Percentiles rank a stretch among this genome's conserved stretches.
Conservation (phyloP, 2,113 vertebrate genomes). For the Microtus oregoni region DNA sequence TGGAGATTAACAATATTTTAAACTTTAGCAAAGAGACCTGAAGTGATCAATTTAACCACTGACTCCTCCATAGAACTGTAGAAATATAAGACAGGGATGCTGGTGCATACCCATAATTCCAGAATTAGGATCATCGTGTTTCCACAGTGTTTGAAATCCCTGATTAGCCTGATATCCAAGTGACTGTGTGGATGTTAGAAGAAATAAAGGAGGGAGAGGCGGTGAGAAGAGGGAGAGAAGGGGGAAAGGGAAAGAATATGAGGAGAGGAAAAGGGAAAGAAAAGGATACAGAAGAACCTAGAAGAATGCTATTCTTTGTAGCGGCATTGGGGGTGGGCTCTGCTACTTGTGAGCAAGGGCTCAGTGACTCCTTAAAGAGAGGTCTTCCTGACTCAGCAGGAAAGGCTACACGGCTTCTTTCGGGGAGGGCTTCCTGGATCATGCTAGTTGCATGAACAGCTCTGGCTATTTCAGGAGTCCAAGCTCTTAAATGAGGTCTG, state of each 20-base stretch:
- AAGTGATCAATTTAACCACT: neutral
- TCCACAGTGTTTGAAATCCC: neutral
- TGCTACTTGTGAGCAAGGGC: too few species aligned
- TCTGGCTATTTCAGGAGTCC: too few species aligned
- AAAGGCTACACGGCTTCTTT: too few species aligned
- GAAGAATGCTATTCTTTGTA: too few species aligned
- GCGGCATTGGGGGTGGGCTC: too few species aligned
- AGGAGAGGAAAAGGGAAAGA: too few species aligned
- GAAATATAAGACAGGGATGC: neutral
- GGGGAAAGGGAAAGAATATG: rapidly evolving
- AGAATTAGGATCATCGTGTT: neutral
- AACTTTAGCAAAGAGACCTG: neutral
- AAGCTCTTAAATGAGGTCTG: too few species aligned
- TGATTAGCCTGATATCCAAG: neutral
- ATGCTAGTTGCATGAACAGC: too few species aligned
- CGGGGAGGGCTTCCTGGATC: too few species aligned
- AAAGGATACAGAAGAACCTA: neutral
- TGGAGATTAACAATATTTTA: neutral
- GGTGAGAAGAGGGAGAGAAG: rapidly evolving
- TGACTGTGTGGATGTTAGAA: neutral
- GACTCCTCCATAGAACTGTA: neutral
- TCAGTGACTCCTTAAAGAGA: too few species aligned
- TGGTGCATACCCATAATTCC: too few species aligned
- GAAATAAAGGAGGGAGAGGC: neutral
- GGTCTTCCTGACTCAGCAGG: too few species aligned